These are phyloP conservation scores for Scarus forsteni DNA, from an alignment of 2,797 vertebrate genomes.

Conservation along the genomic window DNA sequence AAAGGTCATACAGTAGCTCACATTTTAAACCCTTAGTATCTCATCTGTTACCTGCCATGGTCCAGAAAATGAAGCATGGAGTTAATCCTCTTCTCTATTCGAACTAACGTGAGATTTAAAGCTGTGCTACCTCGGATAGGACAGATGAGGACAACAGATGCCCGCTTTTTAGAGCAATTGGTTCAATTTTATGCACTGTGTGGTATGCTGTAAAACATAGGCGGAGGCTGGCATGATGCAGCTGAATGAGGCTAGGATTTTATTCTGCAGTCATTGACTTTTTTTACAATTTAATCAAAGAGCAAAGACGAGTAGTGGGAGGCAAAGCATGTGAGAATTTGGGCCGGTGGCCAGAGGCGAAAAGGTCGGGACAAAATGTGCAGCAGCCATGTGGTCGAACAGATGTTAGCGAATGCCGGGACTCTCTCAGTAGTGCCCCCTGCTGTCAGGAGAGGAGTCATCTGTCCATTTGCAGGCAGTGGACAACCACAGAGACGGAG, in stretches of 20 bases:
- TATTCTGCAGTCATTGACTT: slow-evolving; percentile 31
- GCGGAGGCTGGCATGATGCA: slow-evolving; percentile 10
- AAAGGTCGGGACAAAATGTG: slow-evolving; percentile 70
- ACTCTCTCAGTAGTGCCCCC: slow-evolving; percentile 41
- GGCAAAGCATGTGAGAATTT: slow-evolving; percentile 28
- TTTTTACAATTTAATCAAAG: slow-evolving; percentile 21
- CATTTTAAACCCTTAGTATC: slow-evolving; percentile 9
- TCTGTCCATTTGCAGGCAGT: slow-evolving; percentile 8
- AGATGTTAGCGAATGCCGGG: slow-evolving; percentile 36
- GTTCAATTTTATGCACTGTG: slow-evolving; percentile 8
- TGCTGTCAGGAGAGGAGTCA: slow-evolving; percentile 27
- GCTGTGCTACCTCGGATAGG: slow-evolving; percentile 34
- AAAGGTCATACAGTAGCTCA: slow-evolving; percentile 22
- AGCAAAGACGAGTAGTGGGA: slow-evolving; percentile 12
- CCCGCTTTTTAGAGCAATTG: slow-evolving; percentile 28
- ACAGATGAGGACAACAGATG: slow-evolving; percentile 43
- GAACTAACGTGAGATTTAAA: slow-evolving; percentile 35
- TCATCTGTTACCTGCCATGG: slow-evolving; percentile 3
- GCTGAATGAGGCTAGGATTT: slow-evolving; percentile 14
- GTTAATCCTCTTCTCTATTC: slow-evolving; percentile 36
- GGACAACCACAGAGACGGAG: slow-evolving; percentile 18
- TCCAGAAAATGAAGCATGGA: slow-evolving; percentile 7
- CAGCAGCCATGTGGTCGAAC: slow-evolving; percentile 55
- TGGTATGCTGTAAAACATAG: slow-evolving; percentile 10
- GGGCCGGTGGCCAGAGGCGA: slow-evolving; percentile 41